A percentile compares a stretch with the other conserved stretches of the same genome.
phyloP scores from a whole-genome alignment of 2,113 vertebrate genomes.

The Picathartes gymnocephalus region DNA sequence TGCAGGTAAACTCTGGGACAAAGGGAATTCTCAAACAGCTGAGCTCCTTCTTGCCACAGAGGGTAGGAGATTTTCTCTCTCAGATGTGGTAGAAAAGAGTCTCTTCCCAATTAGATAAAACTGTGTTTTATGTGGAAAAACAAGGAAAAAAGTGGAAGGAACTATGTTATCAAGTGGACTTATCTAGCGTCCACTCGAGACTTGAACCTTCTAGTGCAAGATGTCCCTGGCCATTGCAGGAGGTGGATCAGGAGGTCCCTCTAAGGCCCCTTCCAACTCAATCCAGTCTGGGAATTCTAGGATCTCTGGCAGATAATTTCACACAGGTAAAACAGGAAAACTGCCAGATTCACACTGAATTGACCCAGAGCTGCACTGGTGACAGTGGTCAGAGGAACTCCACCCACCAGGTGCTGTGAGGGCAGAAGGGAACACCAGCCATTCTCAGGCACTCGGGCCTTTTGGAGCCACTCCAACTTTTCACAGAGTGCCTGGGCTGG shows the following conservation, averaged over 20 bases:
- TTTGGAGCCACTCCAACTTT: background rate
- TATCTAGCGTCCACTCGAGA: background rate
- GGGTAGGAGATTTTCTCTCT: background rate
- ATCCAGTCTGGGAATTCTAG: background rate
- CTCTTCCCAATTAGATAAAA: background rate
- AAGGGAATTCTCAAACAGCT: background rate
- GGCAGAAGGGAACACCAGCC: background rate
- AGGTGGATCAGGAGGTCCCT: background rate
- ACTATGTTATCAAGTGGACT: background rate
- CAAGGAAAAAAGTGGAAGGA: background rate
- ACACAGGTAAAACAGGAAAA: background rate
- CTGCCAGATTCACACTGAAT: no score
- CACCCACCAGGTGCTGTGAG: fast-evolving
- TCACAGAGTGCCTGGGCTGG: fast-evolving
- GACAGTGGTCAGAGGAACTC: background rate
- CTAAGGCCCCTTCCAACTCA: background rate
- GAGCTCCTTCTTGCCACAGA: fast-evolving
- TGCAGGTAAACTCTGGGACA: background rate
- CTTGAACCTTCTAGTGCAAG: background rate
- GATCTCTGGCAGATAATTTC: background rate
- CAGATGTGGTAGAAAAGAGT: background rate
- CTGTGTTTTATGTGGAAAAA: background rate
- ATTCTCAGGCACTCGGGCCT: fast-evolving
- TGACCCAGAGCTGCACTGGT: background rate
- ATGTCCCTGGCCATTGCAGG: background rate